Percentiles rank a stretch among this genome's conserved stretches.
Conservation (phyloP, 2,888 invertebrate genomes). For the Drosophila kambysellisi region DNA sequence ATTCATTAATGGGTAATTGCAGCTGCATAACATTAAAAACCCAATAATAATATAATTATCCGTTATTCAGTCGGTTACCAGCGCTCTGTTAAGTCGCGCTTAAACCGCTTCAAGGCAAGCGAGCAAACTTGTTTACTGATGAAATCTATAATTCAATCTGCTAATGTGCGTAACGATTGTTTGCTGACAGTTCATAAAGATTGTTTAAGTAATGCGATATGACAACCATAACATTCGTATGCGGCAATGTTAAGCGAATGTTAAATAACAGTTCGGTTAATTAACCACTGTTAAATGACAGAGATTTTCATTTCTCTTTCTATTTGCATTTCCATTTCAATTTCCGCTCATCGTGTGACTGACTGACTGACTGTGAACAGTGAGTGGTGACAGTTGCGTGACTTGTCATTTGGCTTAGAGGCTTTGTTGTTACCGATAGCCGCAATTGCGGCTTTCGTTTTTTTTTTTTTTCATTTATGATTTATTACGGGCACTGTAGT, state of each 20-base stretch:
- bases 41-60: constrained; percentile 18
- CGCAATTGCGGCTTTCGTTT: constrained; percentile 29
- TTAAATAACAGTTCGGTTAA: background rate
- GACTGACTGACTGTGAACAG: background rate
- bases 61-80: constrained; percentile 9
- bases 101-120: constrained; percentile 21
- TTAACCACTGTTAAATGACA: constrained; percentile 15
- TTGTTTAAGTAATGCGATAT: no score
- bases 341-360: constrained; percentile 44
- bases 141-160: constrained; percentile 16
- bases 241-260: background rate
- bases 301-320: constrained; percentile 11
- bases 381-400: constrained; percentile 39
- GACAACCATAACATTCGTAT: background rate
- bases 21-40: constrained; percentile 18
- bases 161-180: constrained; percentile 9
- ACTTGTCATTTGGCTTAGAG: constrained; percentile 26
- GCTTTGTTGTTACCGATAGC: constrained; percentile 47
- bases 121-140: constrained; percentile 34
- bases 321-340: constrained; percentile 6
- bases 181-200: background rate
- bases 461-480: constrained; percentile 55
- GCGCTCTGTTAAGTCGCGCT: constrained; percentile 15
- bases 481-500: constrained; percentile 50
- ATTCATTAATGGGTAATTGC: constrained; percentile 37